A percentile compares a stretch with the other conserved stretches of the same genome.
phyloP scores from a whole-genome alignment of 1,140 invertebrate species.

The Drosophila bocqueti region DNA sequence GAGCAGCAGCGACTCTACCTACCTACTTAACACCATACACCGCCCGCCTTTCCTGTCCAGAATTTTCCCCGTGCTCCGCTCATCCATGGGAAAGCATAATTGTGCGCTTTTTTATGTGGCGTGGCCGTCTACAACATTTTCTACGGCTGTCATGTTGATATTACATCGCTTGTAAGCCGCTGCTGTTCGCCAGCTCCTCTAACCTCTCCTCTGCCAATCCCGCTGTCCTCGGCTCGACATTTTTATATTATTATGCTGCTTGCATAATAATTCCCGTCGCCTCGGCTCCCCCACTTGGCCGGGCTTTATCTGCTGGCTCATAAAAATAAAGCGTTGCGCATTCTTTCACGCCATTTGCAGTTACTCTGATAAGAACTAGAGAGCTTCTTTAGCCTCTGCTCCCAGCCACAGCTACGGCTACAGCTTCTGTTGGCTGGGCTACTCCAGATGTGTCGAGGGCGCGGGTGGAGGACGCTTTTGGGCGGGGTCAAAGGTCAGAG shows the following conservation, averaged over 20 bases:
- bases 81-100: conserved; percentile 61
- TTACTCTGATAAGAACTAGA: conserved; percentile 78
- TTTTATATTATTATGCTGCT: conserved; percentile 80
- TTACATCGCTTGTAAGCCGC: conserved; percentile 78
- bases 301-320: conserved; percentile 74
- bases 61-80: conserved; percentile 20
- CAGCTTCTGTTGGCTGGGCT: conserved; percentile 12
- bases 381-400: conserved; percentile 54
- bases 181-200: background rate
- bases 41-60: conserved; percentile 14
- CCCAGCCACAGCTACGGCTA: conserved; percentile 1
- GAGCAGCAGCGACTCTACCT: conserved; percentile 30
- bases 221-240: conserved; percentile 53
- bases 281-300: conserved; percentile 34
- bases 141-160: conserved; percentile 77
- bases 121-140: conserved; percentile 71
- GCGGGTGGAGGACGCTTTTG: background rate
- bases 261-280: conserved; percentile 72
- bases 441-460: conserved; percentile 6
- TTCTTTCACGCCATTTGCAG: conserved; percentile 84
- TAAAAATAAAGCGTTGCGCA: conserved; percentile 83
- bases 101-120: conserved; percentile 78
- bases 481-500: conserved; percentile 68
- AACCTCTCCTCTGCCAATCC: background rate
- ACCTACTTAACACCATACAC: conserved; percentile 55